phyloP scores from a whole-genome alignment of 37 sponge, comb jelly and placozoan species.

The Haliclona indistincta region DNA sequence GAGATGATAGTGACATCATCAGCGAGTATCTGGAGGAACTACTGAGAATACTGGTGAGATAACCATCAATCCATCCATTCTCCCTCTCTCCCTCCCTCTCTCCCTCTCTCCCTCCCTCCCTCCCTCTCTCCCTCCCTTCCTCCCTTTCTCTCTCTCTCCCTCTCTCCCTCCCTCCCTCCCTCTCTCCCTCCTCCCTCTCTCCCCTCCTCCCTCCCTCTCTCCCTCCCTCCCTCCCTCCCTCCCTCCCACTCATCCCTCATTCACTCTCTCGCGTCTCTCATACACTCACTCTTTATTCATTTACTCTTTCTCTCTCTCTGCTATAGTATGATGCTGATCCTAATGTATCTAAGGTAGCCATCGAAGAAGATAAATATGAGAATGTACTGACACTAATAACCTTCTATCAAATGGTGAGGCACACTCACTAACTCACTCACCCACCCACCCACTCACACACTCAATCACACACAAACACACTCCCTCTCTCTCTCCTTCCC shows the following conservation, averaged over 20 bases:
- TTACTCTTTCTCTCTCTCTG: not conserved
- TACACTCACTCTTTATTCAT: not conserved
- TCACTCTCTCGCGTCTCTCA: not conserved
- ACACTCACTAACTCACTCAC: too few relatives aligned
- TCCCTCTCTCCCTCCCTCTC: constrained; percentile 3
- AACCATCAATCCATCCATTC: not conserved
- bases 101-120: not conserved
- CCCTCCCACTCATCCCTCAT: not conserved
- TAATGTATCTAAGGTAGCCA: constrained; percentile 39
- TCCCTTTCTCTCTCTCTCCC: not conserved
- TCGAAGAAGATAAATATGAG: constrained; percentile 80
- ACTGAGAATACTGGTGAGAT: constrained; percentile 65
- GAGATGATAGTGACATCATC: constrained; percentile 67
- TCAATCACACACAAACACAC: too few relatives aligned
- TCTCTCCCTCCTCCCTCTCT: constrained; percentile 3
- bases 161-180: not conserved
- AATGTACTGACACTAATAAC: constrained; percentile 64
- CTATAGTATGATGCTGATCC: constrained; percentile 84
- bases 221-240: not conserved
- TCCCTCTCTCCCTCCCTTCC: constrained; percentile 1
- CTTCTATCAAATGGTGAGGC: constrained; percentile 84
- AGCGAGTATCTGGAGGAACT: constrained; percentile 66
- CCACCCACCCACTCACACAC: too few relatives aligned
- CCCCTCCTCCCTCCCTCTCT: not conserved
- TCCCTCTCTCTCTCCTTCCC: too few relatives aligned